phyloP scores from a whole-genome alignment of 2,797 vertebrate species.

The Phrynocephalus forsythii region DNA sequence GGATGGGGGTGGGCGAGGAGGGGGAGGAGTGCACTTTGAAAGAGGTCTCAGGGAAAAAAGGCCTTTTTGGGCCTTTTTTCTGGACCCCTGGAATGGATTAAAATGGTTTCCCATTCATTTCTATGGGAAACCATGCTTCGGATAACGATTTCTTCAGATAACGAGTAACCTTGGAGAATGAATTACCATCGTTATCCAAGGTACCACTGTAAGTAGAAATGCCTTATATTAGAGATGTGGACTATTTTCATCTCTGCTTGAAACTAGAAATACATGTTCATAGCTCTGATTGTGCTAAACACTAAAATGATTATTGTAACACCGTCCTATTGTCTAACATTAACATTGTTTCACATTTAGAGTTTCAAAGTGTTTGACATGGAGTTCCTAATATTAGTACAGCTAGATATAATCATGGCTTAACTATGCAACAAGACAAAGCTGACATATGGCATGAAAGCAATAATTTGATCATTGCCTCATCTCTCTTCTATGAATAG shows the following conservation, averaged over 20 bases:
- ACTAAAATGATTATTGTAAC: conserved; percentile 17
- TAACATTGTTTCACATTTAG: not conserved
- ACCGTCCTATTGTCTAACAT: conserved; percentile 2
- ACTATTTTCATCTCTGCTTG: not conserved
- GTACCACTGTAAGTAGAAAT: too few relatives aligned
- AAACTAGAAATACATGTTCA: not conserved
- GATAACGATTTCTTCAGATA: too few relatives aligned
- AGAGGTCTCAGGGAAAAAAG: too few relatives aligned
- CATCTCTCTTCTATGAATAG: conserved; percentile 58
- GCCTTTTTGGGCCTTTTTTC: too few relatives aligned
- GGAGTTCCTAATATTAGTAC: not conserved
- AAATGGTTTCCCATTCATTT: too few relatives aligned
- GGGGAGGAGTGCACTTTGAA: too few relatives aligned
- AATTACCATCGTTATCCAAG: too few relatives aligned
- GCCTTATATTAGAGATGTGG: too few relatives aligned
- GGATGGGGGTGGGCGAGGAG: too few relatives aligned
- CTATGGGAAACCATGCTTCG: too few relatives aligned
- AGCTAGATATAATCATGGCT: conserved; percentile 49
- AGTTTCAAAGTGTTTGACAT: conserved; percentile 13
- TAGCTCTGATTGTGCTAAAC: not conserved
- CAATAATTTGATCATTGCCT: conserved; percentile 47
- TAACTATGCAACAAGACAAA: conserved; percentile 50
- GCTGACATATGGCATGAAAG: conserved; percentile 43
- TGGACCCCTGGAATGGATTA: too few relatives aligned
- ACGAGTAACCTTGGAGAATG: too few relatives aligned